These are phyloP conservation scores for Yoshiicerus persimilis DNA, from an alignment of 1,140 invertebrate genomes.

Conservation along the genomic window DNA sequence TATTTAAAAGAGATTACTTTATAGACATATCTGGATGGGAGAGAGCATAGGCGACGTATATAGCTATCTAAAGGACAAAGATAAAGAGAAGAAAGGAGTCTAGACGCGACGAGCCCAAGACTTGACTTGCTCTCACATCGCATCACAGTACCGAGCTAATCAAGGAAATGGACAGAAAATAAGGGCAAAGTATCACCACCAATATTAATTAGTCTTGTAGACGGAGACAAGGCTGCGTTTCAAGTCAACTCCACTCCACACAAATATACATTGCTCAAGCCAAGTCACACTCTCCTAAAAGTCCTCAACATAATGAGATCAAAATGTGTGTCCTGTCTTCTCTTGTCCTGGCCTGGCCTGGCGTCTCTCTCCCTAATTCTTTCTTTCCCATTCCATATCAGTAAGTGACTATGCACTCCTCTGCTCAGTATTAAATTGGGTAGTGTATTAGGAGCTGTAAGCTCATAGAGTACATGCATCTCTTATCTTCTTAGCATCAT, in stretches of 20 bases:
- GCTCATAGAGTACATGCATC: not conserved
- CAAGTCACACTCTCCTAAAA: constrained; percentile 22
- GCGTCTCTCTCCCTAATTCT: not conserved
- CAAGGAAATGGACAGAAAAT: constrained; percentile 46
- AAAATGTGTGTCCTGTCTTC: constrained; percentile 38
- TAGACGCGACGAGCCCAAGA: not conserved
- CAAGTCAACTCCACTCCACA: not conserved
- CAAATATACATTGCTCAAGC: constrained; percentile 15
- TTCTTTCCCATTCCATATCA: not conserved
- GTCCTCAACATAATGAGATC: constrained; percentile 39
- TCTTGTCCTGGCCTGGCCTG: constrained; percentile 8
- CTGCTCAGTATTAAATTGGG: no score
- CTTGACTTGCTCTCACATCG: not conserved
- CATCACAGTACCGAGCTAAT: constrained; percentile 32
- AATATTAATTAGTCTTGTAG: constrained; percentile 42
- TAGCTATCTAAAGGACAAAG: not conserved
- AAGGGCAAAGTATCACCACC: constrained; percentile 38
- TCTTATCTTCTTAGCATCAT: not conserved
- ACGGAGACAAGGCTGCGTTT: constrained; percentile 26
- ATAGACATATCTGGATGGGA: not conserved
- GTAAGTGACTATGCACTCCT: no score
- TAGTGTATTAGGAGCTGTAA: no score
- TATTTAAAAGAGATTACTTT: not conserved
- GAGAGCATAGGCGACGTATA: not conserved
- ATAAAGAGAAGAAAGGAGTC: constrained; percentile 9